phyloP scores from a whole-genome alignment of 2,888 invertebrate genomes.

The Herminia tarsipennalis region DNA sequence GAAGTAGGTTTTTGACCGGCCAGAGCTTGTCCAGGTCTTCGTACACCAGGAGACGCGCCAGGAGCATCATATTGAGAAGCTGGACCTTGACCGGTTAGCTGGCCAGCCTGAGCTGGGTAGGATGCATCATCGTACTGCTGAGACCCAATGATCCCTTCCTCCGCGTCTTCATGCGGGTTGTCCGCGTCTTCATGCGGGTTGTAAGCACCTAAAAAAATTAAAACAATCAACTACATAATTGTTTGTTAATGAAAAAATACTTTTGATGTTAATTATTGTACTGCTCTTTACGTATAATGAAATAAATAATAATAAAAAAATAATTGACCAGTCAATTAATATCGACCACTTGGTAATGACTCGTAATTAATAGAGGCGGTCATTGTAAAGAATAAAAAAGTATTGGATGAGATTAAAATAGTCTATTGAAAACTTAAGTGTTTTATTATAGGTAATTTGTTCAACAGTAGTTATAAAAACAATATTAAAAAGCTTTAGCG shows the following conservation, averaged over 20 bases:
- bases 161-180: no score
- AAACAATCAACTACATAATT: no score
- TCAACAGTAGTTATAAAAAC: not conserved
- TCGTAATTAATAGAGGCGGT: not conserved
- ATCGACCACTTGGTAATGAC: conserved; percentile 3
- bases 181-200: conserved; percentile 67
- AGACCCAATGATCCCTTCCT: conserved; percentile 17
- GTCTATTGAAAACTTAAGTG: not conserved
- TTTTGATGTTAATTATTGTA: no score
- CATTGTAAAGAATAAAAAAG: not conserved
- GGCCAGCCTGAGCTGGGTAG: conserved; percentile 23
- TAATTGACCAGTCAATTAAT: conserved; percentile 4
- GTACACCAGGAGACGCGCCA: conserved; percentile 3
- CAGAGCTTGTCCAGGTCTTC: not conserved
- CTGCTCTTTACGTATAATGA: no score
- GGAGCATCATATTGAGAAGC: conserved; percentile 30
- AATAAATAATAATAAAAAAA: not conserved
- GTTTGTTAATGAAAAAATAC: not conserved
- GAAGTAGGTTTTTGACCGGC: conserved; percentile 7
- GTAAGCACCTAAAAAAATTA: conserved; percentile 67
- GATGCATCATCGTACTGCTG: conserved; percentile 46
- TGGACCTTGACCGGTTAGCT: conserved; percentile 5
- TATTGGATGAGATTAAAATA: not conserved
- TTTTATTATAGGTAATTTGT: conserved; percentile 1
- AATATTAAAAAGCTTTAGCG: not conserved